A percentile compares a stretch with the other conserved stretches of the same genome.
Evolutionary conservation across 2,113 vertebrate genomes (phyloP).

Genomic region (Hylia prasina): DNA sequence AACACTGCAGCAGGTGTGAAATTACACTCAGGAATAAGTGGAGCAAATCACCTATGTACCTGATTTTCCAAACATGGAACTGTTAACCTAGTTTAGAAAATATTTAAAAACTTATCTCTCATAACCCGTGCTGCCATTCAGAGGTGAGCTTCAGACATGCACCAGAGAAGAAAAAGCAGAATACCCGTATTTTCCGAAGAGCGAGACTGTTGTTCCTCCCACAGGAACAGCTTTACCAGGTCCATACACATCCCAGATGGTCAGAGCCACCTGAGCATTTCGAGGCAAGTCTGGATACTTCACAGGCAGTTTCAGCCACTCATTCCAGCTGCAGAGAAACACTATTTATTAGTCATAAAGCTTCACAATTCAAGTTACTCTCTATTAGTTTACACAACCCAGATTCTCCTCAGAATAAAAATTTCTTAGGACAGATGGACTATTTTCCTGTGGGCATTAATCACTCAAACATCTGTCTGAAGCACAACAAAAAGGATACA

Average conservation of each 20-base stretch:
- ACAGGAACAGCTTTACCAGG: slow-evolving; percentile 93
- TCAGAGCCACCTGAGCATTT: slow-evolving; percentile 92
- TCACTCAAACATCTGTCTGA: not conserved
- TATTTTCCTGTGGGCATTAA: not conserved
- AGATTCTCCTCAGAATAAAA: not conserved
- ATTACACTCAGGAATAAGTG: not conserved
- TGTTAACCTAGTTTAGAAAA: not conserved
- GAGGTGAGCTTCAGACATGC: not conserved
- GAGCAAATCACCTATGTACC: accelerated
- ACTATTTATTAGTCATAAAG: not conserved
- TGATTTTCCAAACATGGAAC: not conserved
- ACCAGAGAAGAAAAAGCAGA: not conserved
- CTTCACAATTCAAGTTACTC: not conserved
- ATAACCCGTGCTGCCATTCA: not conserved
- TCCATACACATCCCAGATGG: slow-evolving; percentile 96
- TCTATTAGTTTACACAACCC: not conserved
- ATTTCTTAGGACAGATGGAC: not conserved
- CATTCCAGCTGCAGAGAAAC: slow-evolving; percentile 86
- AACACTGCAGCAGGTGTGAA: not conserved
- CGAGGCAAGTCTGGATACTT: slow-evolving; percentile 96
- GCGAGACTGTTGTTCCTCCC: slow-evolving; percentile 91
- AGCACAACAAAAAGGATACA: not conserved
- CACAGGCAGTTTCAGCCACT: slow-evolving; percentile 94
- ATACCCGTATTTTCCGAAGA: slow-evolving; percentile 98
- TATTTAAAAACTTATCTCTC: not conserved